Evolutionary conservation across 2,113 vertebrate genomes (phyloP), one percentile per base, ranked within the genome.

Genomic region (Saiga tatarica): DNA sequence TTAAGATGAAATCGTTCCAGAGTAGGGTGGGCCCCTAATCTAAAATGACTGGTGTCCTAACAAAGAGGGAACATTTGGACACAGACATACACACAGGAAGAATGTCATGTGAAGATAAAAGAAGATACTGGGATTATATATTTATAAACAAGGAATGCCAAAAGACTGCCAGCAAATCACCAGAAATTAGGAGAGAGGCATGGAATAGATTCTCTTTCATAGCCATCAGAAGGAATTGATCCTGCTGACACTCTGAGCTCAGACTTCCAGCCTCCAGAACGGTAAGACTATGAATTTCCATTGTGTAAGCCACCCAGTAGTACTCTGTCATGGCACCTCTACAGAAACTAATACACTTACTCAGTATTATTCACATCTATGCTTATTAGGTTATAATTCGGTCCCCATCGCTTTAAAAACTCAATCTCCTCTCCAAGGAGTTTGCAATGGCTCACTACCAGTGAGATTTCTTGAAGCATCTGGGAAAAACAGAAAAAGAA

Each of bases 331-430:
- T 23, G 21, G 52, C 10, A 96, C 64, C 36, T 42, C 33, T 83
- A 87, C 23, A 30, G 30, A 19, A 92, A 90, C n/a, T 87, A 95
- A 97, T 57, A 71, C 15, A 99, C 99, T 99, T 98, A 99, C 99
- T 98, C 96, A 85, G 98, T 99, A 97, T 97, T 97, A 23, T 88
- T 87, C 87, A 99, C 89, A 50, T 97, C 93, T 55, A 96, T 97
- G 96, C 98, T 98, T 93, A 99, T 97, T 74, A 99, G 97, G 42
- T 98, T 98, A 97, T 98, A 99, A 95, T 99, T 99, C 90, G 98
- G 98, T 90, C 99, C 99, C 99, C 99, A 99, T 97, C 96, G 99
- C 84, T 98, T 98, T 98, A 99, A 98, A 97, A 99, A 99, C 45
- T 99, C 98, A 92, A 99, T 89, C 95, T 99, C 99, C 36, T 99